These are phyloP conservation scores for Aurelia aurita DNA, from an alignment of 30 jellyfish, hydroid and myxozoan species.

Conservation along the genomic window DNA sequence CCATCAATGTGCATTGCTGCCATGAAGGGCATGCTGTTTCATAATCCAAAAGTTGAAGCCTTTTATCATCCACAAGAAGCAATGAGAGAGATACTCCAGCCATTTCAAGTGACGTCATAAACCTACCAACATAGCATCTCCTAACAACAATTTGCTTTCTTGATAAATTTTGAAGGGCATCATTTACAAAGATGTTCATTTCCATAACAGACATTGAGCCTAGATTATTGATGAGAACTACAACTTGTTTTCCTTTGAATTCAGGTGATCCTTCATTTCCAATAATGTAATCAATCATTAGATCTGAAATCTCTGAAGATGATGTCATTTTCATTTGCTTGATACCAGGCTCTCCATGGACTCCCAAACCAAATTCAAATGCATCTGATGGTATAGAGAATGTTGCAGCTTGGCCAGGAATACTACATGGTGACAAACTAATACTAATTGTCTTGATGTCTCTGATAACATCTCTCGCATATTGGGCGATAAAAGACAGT, in stretches of 20 bases:
- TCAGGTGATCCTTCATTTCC: conserved; percentile 63
- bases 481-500: conserved; percentile 51
- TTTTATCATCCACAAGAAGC: conserved; percentile 40
- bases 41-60: conserved; percentile 61
- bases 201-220: conserved; percentile 93
- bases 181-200: conserved; percentile 74
- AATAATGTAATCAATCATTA: conserved; percentile 79
- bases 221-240: conserved; percentile 79
- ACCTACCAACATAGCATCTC: conserved; percentile 81
- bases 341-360: conserved; percentile 98
- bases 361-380: conserved; percentile 98
- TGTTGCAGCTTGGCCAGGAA: conserved; percentile 96
- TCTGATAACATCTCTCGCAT: conserved; percentile 9
- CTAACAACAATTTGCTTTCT: conserved; percentile 18
- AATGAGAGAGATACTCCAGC: conserved; percentile 93
- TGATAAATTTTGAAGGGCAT: conserved; percentile 33
- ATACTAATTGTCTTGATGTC: conserved; percentile 94
- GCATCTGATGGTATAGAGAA: conserved; percentile 80
- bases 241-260: conserved; percentile 55
- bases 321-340: conserved; percentile 73
- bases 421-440: conserved; percentile 97
- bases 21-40: neutral
- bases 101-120: conserved; percentile 96
- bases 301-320: conserved; percentile 61
- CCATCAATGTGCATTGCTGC: neutral